Percentiles rank a stretch among this genome's conserved stretches.
phyloP scores from a whole-genome alignment of 2,113 vertebrate species.

The Peromyscus leucopus region DNA sequence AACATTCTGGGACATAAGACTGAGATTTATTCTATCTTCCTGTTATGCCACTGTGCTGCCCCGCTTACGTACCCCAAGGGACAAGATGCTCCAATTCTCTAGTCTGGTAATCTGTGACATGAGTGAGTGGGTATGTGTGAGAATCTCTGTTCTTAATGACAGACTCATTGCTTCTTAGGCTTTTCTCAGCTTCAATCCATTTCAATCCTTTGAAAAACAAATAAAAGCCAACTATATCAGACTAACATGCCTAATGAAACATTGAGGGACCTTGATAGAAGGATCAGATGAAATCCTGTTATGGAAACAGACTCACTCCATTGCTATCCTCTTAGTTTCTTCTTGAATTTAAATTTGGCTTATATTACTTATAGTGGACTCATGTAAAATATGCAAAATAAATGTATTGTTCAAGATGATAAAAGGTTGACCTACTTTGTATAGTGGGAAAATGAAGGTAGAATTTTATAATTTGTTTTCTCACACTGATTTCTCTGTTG shows the following conservation, averaged over 20 bases:
- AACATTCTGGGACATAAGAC: neutral
- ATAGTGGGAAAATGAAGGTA: neutral
- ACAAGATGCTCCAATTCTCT: neutral
- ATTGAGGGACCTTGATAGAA: neutral
- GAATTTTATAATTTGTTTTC: neutral
- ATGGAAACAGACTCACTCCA: neutral
- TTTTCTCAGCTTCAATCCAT: neutral
- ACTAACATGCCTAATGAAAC: neutral
- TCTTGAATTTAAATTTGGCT: neutral
- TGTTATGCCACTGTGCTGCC: neutral
- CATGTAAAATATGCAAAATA: neutral
- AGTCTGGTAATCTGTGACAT: neutral
- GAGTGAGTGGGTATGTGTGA: neutral
- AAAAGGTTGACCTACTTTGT: neutral
- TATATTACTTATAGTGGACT: neutral
- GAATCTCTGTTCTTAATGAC: neutral
- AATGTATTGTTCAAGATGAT: neutral
- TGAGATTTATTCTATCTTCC: neutral
- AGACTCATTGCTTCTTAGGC: neutral
- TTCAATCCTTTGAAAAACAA: neutral
- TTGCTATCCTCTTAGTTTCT: neutral
- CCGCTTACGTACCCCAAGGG: fast-evolving
- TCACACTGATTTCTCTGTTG: neutral
- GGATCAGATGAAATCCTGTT: neutral
- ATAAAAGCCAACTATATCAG: neutral